Evolutionary conservation across 2,888 invertebrate genomes (phyloP), one percentile per base, ranked within the genome.

Genomic region (Zonitis immaculata): DNA sequence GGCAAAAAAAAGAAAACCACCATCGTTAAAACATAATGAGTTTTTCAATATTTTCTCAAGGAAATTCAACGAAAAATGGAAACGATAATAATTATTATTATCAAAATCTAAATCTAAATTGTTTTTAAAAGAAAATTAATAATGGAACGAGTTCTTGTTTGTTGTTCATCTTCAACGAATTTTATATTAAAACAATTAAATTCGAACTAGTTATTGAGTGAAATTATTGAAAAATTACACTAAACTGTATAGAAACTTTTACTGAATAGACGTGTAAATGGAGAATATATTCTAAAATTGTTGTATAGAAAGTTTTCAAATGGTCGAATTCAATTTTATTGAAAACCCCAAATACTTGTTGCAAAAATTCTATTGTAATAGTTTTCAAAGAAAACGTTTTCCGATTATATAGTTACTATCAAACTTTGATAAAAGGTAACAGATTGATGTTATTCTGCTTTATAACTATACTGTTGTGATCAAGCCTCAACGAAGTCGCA

Each of bases 361-460:
- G 57, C 57, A 56, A 54, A 54, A 58, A 42, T 46, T 45, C 39
- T 49, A 57, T 57, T 57, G 56, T 54, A 59, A 56, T 39, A 45
- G 54, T 47, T 56, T 58, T 20, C 9, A 47, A 48, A 52, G 56
- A 50, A 59, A 22, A 60, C 57, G 58, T 51, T 61, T 52, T 50
- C 44, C 58, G 62, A 64, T 62, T 62, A 61, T 61, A 49, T 52
- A 53, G 52, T 58, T 62, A 49, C 58, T 59, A 64, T 61, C 59
- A 59, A 61, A 20, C 18, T 39, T 39, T n/a, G 18, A 39, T n/a
- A 11, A 39, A 6, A 11, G 56, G 59, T 61, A 56, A 55, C 49
- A 50, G 54, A 63, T 54, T 49, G 57, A 57, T 61, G 57, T 57
- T 62, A 39, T 11, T 39, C 20, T 20, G 11, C 39, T 18, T 20